These are phyloP conservation scores for Poliocrania exsul DNA, from an alignment of 2,797 vertebrate species.

Conservation along the genomic window DNA sequence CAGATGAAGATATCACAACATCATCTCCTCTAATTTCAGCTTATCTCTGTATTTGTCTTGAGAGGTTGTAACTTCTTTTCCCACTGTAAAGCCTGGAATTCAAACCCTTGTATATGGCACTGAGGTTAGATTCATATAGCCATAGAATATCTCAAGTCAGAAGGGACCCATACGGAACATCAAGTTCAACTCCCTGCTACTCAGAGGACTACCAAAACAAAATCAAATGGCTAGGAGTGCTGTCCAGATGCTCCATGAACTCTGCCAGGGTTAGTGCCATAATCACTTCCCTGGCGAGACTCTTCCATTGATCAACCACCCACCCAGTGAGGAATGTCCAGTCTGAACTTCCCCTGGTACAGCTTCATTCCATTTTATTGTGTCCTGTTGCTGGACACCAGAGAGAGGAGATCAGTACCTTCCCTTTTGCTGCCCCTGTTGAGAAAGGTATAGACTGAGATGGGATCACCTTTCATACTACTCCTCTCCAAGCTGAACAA, in stretches of 20 bases:
- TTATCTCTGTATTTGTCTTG: not conserved
- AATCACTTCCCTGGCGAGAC: not conserved
- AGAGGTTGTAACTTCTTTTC: not conserved
- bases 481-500: not conserved
- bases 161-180: not conserved
- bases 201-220: not conserved
- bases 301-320: rapidly evolving
- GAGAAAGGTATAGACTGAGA: not conserved
- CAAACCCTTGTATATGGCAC: rapidly evolving
- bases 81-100: not conserved
- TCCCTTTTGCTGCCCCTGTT: rapidly evolving
- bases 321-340: not conserved
- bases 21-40: not conserved
- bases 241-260: not conserved
- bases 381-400: not conserved
- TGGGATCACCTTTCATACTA: not conserved
- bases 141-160: not conserved
- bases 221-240: not conserved
- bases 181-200: not conserved
- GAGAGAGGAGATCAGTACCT: not conserved
- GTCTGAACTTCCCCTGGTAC: not conserved
- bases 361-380: not conserved
- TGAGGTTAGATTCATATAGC: not conserved
- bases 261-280: not conserved
- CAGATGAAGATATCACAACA: not conserved